Percentiles rank a stretch among this genome's conserved stretches.
Evolutionary conservation across 2,113 vertebrate species (phyloP).

Genomic region (Cottus gobio): DNA sequence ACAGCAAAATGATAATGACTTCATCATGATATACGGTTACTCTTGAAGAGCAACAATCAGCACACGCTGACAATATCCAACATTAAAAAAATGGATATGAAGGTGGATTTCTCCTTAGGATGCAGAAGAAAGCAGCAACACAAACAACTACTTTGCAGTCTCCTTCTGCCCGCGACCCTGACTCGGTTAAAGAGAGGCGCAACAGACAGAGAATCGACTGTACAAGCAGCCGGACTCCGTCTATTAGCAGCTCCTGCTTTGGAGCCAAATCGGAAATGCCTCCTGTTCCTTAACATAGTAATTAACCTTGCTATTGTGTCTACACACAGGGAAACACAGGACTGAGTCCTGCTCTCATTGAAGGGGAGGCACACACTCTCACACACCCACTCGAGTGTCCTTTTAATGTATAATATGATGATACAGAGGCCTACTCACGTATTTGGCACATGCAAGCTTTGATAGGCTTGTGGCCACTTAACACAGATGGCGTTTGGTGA

Average conservation of each 20-base stretch:
- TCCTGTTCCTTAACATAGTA: slow-evolving; percentile 5
- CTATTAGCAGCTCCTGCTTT: slow-evolving; percentile 13
- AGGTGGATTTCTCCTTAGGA: not conserved
- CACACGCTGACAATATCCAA: not conserved
- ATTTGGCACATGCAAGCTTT: not conserved
- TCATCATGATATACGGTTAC: not conserved
- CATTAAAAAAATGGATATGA: not conserved
- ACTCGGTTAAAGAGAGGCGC: slow-evolving; percentile 21
- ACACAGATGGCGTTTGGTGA: slow-evolving; percentile 15
- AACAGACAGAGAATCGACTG: slow-evolving; percentile 10
- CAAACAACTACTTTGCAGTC: slow-evolving; percentile 15
- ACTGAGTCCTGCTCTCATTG: not conserved
- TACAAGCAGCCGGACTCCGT: slow-evolving; percentile 14
- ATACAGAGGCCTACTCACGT: not conserved
- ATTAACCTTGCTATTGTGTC: slow-evolving; percentile 42
- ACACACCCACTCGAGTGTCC: not conserved
- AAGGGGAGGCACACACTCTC: not conserved
- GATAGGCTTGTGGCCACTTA: not conserved
- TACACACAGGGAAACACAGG: not conserved
- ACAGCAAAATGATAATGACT: not conserved
- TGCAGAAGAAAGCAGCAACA: not conserved
- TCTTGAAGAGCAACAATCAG: not conserved
- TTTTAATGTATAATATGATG: not conserved
- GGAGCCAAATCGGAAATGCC: slow-evolving; percentile 17
- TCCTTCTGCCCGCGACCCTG: slow-evolving; percentile 6